phyloP scores from a whole-genome alignment of 2,797 vertebrate genomes.

The Hapalemur alaotrensis region DNA sequence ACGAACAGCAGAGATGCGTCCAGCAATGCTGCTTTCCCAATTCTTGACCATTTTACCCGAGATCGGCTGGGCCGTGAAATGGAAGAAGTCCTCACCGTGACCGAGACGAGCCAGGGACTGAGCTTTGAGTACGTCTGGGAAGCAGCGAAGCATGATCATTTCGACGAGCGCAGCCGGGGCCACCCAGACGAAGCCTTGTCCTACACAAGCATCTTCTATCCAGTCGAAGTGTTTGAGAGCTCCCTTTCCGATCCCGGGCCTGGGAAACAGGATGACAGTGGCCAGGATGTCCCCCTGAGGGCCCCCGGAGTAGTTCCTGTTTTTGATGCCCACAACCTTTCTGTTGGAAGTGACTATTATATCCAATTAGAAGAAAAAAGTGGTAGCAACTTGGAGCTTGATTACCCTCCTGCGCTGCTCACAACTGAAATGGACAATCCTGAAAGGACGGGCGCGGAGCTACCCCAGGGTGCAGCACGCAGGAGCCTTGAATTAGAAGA shows the following conservation, averaged over 20 bases:
- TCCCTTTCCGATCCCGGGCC: constrained; percentile 88
- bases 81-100: constrained; percentile 97
- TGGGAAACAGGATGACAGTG: constrained; percentile 79
- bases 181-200: constrained; percentile 91
- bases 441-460: constrained; percentile 77
- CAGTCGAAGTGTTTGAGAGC: constrained; percentile 90
- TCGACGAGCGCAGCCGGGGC: constrained; percentile 86
- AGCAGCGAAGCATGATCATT: constrained; percentile 96
- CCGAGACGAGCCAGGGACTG: constrained; percentile 97
- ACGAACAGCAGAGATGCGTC: constrained; percentile 88
- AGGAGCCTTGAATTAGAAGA: constrained; percentile 91
- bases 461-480: constrained; percentile 86
- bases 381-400: constrained; percentile 86
- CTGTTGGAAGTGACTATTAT: constrained; percentile 94
- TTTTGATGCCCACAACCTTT: constrained; percentile 93
- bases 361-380: constrained; percentile 96
- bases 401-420: constrained; percentile 79
- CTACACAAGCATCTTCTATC: constrained; percentile 97
- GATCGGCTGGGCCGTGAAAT: constrained; percentile 93
- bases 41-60: constrained; percentile 93
- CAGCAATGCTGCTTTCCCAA: constrained; percentile 93
- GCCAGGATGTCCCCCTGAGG: constrained; percentile 81
- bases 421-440: constrained; percentile 83
- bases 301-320: constrained; percentile 94
- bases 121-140: constrained; percentile 99